Evolutionary conservation across 2,888 invertebrate genomes (phyloP), one percentile per base, ranked within the genome.

Genomic region (Pteria penguin): DNA sequence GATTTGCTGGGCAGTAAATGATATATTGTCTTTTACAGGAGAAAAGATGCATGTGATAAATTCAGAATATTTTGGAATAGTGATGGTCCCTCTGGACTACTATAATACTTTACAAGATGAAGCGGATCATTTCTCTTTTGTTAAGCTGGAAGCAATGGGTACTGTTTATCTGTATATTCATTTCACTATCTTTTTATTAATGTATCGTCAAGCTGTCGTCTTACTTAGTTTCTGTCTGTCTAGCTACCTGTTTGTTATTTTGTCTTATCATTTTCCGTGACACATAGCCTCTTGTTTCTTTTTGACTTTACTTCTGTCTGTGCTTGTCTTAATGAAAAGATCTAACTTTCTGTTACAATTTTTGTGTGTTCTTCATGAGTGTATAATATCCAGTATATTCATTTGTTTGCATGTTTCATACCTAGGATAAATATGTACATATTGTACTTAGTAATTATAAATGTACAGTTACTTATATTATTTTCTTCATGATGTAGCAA

Each of bases 61-160:
- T 91, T 95, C 96, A 70, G 90, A 95, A 52, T 87, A 93, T 0
- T 98, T 96, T 91, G 99, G 99, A 0, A 97, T 95, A 87, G 93
- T 97, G 8, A 94, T 96, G 85, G 94, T 96, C 3, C 98, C 98
- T 0, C 90, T 97, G 70, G 96, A 96, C 73, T 94, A 94, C 61
- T 93, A 93, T 4, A 95, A 96, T 73, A 92, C 93, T 0, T 85
- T 96, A 0, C 90, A 92, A 0, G 93, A 94, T 60, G 97, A 97
- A 87, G 88, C 92, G 27, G 94, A 95, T 61, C 96, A 96, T 82
- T 90, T 98, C 29, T 92, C 94, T 0, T 97, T 97, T 91, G 92
- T 97, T 4, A 96, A 96, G 91, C 91, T 96, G 4, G 95, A 96
- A 89, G 95, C 96, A 4, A 93, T 97, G 31, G 94, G 95, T 92